phyloP scores from a whole-genome alignment of 2,797 vertebrate species.

The Oceanodroma leucorhoa region DNA sequence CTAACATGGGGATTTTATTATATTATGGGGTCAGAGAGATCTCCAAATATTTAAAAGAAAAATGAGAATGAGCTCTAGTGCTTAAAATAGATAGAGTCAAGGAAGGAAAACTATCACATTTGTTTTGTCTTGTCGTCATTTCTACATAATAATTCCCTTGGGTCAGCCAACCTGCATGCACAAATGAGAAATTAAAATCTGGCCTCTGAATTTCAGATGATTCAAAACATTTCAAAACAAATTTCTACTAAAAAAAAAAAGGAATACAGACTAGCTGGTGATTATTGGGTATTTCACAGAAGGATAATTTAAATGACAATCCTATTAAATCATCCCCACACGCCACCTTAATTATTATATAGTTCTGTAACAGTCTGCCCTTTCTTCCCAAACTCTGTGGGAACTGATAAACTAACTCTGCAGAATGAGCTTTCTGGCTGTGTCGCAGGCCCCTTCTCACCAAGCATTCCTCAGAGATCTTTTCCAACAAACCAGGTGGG shows the following conservation, averaged over 20 bases:
- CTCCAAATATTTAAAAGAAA: constrained; percentile 22
- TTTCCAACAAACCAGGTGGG: not conserved
- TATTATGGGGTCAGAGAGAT: not conserved
- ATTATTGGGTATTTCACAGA: not conserved
- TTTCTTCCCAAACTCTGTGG: constrained; percentile 3
- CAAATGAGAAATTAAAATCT: not conserved
- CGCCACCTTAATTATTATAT: constrained; percentile 2
- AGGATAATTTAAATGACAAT: constrained; percentile 30
- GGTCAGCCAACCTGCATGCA: not conserved
- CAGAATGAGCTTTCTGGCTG: not conserved
- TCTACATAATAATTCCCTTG: not conserved
- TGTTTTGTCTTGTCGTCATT: not conserved
- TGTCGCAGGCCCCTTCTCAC: not conserved
- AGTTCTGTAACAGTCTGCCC: not conserved
- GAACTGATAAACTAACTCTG: not conserved
- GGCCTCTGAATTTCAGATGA: not conserved
- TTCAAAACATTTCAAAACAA: not conserved
- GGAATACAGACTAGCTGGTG: not conserved
- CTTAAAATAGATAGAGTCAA: not conserved
- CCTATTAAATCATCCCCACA: constrained; percentile 12
- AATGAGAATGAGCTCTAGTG: not conserved
- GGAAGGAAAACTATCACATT: not conserved
- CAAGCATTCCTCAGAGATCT: not conserved
- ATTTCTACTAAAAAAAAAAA: not conserved
- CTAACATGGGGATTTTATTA: not conserved